Conservation (phyloP, 2,113 vertebrate species). For the Tautogolabrus adspersus region DNA sequence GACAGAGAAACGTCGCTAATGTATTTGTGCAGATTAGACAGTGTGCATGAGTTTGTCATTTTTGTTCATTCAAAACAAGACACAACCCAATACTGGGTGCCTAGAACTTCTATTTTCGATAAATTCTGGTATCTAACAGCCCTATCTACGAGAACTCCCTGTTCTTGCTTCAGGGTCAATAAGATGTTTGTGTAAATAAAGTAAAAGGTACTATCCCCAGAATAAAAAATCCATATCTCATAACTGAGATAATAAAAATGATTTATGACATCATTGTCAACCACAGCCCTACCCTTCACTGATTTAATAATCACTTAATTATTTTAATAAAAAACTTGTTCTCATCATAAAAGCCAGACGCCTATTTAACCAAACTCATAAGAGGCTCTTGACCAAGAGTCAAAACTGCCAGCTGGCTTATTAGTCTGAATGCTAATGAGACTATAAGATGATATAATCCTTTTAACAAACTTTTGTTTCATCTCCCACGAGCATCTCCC, state of each 20-base stretch:
- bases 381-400: neutral
- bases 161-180: too few relatives aligned
- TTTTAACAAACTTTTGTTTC: slow-evolving; percentile 14
- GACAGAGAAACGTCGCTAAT: too few relatives aligned
- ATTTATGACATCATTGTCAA: neutral
- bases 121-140: too few relatives aligned
- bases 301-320: neutral
- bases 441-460: slow-evolving; percentile 10
- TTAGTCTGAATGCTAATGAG: slow-evolving; percentile 24
- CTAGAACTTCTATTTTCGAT: too few relatives aligned
- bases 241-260: neutral
- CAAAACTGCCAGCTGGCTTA: neutral
- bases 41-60: too few relatives aligned
- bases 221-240: neutral
- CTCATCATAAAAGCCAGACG: neutral
- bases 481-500: neutral
- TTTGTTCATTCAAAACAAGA: too few relatives aligned
- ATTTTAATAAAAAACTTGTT: neutral
- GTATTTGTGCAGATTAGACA: too few relatives aligned
- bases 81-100: too few relatives aligned
- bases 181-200: neutral
- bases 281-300: neutral
- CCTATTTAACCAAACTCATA: neutral
- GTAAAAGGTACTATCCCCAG: neutral
- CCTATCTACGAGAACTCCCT: too few relatives aligned